These are phyloP conservation scores for Zelostemma sp. DNA, from an alignment of 1,140 invertebrate species.

Conservation along the genomic window DNA sequence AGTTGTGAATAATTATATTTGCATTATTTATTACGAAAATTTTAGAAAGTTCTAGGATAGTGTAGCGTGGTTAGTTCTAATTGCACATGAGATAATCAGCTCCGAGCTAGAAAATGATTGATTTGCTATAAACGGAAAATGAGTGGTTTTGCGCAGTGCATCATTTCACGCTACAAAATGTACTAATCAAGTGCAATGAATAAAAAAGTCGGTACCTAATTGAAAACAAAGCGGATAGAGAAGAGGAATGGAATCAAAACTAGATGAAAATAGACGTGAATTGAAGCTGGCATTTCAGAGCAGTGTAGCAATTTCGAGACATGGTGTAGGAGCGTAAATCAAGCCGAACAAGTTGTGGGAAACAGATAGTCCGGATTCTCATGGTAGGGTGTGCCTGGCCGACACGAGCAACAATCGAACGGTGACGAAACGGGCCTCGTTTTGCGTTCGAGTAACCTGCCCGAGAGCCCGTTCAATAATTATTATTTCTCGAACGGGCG, in stretches of 20 bases:
- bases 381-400: conserved; percentile 36
- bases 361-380: conserved; percentile 40
- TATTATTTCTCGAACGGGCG: conserved; percentile 34
- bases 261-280: conserved; percentile 6
- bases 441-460: conserved; percentile 37
- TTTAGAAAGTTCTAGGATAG: neutral
- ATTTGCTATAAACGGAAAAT: neutral
- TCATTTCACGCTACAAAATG: neutral
- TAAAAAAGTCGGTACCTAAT: no score
- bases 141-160: neutral
- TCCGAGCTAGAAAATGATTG: neutral
- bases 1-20: neutral
- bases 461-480: conserved; percentile 34
- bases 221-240: no score
- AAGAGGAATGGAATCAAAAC: no score
- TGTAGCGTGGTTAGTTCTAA: neutral
- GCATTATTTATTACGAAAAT: neutral
- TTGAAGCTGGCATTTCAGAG: conserved; percentile 33
- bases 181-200: no score
- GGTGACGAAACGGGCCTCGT: conserved; percentile 43
- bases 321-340: conserved; percentile 31
- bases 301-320: conserved; percentile 32
- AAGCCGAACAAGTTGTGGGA: conserved; percentile 39
- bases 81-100: neutral
- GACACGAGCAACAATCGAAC: conserved; percentile 33